Evolutionary conservation across 2,797 vertebrate species (phyloP), one percentile per base, ranked within the genome.

Genomic region (Neostethus bicornis): DNA sequence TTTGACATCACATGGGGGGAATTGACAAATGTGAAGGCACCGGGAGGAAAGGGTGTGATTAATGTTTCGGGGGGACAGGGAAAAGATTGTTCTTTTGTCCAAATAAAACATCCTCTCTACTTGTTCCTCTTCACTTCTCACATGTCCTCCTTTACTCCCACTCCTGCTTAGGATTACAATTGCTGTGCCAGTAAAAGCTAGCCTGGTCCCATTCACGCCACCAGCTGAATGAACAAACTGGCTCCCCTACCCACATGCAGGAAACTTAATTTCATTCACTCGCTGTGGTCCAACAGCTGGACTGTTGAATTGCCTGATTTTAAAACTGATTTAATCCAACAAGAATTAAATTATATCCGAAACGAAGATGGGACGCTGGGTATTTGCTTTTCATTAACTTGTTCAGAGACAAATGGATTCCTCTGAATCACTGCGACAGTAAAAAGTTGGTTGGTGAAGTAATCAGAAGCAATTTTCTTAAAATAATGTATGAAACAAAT

Each of bases 21-120:
- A 45, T 20, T 62, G 62, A 75, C 60, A 59, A 54, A 70, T 72
- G 69, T 37, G 48, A 52, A 43, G 39, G 61, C 73, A 43, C 28
- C 50, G 6, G 75, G 56, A 70, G 20, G 60, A 52, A 51, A 13
- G 48, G 9, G 23, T 60, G 47, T 75, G 72, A 51, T 71, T 66
- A 57, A 59, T 75, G 52, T 62, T 53, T 28, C 67, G 39, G 26
- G 65, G 38, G 53, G 78, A 59, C 61, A 46, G 43, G 51, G 44
- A 49, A 43, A 49, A 51, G 26, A 68, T 11, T 14, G 13, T 44
- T 21, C 28, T 51, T 52, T 49, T 71, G 65, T 77, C 69, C 51
- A 17, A 57, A 60, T 13, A 37, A 57, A 21, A 64, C 66, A 64
- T 53, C 13, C 7, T 32, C 16, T 51, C 32, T 31, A 1, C 50